A percentile compares a stretch with the other conserved stretches of the same genome.
Evolutionary conservation across 2,888 invertebrate genomes (phyloP).

Genomic region (Drosophila glabriapex): DNA sequence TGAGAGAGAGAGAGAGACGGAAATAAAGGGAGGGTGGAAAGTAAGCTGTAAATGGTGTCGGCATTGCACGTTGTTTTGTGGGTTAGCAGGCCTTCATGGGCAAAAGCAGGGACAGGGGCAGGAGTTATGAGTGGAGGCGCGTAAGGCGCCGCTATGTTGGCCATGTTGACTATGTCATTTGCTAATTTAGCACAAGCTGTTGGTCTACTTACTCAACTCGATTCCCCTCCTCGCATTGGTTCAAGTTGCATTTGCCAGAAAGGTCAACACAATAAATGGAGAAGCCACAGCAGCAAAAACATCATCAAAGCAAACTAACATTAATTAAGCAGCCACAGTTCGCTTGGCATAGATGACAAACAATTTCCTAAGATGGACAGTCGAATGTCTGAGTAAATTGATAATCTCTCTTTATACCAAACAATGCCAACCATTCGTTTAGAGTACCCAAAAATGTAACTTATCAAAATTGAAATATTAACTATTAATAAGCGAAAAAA

Average conservation of each 20-base stretch:
- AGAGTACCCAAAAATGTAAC: not conserved
- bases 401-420: not conserved
- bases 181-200: slow-evolving; percentile 79
- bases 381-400: slow-evolving; percentile 20
- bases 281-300: slow-evolving; percentile 22
- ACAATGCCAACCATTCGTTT: slow-evolving; percentile 39
- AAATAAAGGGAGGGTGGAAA: not conserved
- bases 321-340: slow-evolving; percentile 71
- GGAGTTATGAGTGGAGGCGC: not conserved
- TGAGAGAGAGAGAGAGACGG: too few relatives aligned
- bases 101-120: not conserved
- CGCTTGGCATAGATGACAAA: slow-evolving; percentile 52
- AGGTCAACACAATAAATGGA: slow-evolving; percentile 64
- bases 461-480: not conserved
- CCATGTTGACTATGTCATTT: slow-evolving; percentile 80
- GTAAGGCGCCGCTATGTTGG: slow-evolving; percentile 57
- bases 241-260: slow-evolving; percentile 70
- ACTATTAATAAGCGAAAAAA: not conserved
- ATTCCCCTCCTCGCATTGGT: slow-evolving; percentile 37
- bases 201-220: slow-evolving; percentile 56
- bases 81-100: slow-evolving; percentile 70
- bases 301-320: slow-evolving; percentile 71
- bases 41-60: slow-evolving; percentile 58
- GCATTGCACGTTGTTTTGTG: slow-evolving; percentile 77
- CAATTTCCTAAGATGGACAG: slow-evolving; percentile 46